Evolutionary conservation across 2,113 vertebrate species (phyloP).

Genomic region (Lagenorhynchus albirostris): DNA sequence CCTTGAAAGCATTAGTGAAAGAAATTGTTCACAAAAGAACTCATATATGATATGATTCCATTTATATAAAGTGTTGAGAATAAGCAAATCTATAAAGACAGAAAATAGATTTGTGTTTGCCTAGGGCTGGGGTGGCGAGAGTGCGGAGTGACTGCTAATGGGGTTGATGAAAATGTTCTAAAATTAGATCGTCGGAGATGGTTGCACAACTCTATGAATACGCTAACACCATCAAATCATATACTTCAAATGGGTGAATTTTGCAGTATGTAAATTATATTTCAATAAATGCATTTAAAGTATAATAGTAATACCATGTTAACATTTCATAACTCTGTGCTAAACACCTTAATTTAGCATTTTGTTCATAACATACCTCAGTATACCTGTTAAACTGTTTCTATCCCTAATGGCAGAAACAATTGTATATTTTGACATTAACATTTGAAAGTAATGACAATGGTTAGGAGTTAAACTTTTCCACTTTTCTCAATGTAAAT

Average conservation of each 20-base stretch:
- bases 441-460: constrained; percentile 15
- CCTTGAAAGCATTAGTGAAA: background rate
- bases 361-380: background rate
- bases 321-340: background rate
- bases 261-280: background rate
- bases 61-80: background rate
- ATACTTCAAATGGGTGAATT: background rate
- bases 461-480: background rate
- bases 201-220: background rate
- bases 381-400: constrained; percentile 33
- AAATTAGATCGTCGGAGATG: background rate
- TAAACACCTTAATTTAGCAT: constrained; percentile 21
- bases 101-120: background rate
- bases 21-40: background rate
- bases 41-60: background rate
- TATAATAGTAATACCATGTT: background rate
- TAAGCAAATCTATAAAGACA: background rate
- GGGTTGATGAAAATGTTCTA: background rate
- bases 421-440: constrained; percentile 19
- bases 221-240: background rate
- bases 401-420: background rate
- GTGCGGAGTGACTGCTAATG: background rate
- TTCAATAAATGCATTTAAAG: background rate
- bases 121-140: background rate
- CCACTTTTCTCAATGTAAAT: background rate